Evolutionary conservation across 2,888 invertebrate species (phyloP), one percentile per base, ranked within the genome.

Genomic region (Lepas anatifera): DNA sequence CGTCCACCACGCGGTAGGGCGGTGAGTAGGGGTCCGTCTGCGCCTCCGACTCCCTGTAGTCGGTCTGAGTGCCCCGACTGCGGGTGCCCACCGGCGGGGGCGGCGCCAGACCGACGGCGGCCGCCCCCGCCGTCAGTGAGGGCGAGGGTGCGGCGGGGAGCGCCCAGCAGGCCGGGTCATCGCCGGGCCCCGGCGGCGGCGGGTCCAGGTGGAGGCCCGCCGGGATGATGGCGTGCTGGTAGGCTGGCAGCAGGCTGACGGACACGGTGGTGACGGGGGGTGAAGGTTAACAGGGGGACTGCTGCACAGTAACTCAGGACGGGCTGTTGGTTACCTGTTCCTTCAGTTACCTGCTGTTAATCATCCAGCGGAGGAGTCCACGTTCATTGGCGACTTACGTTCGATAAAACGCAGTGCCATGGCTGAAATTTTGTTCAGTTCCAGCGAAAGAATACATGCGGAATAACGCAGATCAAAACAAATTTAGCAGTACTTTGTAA

Each of bases 1-100:
- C 70, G 75, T 81, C 80, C 48, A 78, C 76, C 74, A 86, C 78
- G 70, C 80, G 81, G 76, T 84, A 85, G 1, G 84, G 83, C 1
- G 90, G 88, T 73, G 89, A 86, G 86, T 90, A 91, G 0, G 91
- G 90, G 22, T 82, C 81, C 0, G 91, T 92, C 79, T 91, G 91
- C 0, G 87, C 85, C 73, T 88, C 88, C 0, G 87, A 87, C 76
- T 90, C 91, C 71, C 90, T 84, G 77, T 83, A 90, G 70, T 86
- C 78, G 1, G 90, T 90, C 80, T 90, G 89, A 0, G 86, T 85
- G 58, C 81, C 84, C 67, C 82, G 81, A 71, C 80, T 84, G 72
- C 77, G 78, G 37, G 75, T 76, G 11, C 46, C 70, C 18, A 73
- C 71, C 46, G 66, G 41, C 41, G 74, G 72, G 7, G 67, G n/a